Conservation (phyloP, 2,888 invertebrate genomes). For the Euzophera pinguis region DNA sequence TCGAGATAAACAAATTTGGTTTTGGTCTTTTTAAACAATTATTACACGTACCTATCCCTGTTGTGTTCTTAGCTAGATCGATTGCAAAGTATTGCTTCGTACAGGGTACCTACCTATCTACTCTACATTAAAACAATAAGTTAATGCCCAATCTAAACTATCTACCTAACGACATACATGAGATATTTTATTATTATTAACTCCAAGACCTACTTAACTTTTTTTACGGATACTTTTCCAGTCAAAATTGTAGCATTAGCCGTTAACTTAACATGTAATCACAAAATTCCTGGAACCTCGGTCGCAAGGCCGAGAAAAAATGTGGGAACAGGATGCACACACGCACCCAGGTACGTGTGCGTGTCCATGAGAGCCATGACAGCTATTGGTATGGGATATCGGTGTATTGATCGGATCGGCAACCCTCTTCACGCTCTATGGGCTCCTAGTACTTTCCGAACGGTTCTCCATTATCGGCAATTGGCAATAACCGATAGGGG, state of each 20-base stretch:
- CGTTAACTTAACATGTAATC: background rate
- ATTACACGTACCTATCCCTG: too few relatives aligned
- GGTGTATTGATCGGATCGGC: constrained; percentile 67
- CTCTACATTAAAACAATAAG: too few relatives aligned
- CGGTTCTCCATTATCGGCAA: constrained; percentile 71
- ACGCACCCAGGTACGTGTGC: constrained; percentile 7
- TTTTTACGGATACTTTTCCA: too few relatives aligned
- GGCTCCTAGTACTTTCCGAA: constrained; percentile 68
- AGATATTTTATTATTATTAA: too few relatives aligned
- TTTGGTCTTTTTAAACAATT: too few relatives aligned
- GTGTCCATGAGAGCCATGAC: constrained; percentile 11
- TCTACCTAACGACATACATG: too few relatives aligned
- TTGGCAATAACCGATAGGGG: constrained; percentile 57
- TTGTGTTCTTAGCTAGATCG: too few relatives aligned
- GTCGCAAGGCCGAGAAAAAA: constrained; percentile 5
- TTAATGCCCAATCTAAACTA: too few relatives aligned
- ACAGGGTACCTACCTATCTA: too few relatives aligned
- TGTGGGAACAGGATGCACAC: constrained; percentile 12
- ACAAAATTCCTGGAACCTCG: constrained; percentile 1
- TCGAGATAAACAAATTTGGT: too few relatives aligned
- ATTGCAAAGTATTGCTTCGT: too few relatives aligned
- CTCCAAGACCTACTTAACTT: too few relatives aligned
- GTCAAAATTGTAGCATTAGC: background rate
- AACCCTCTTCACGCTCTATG: constrained; percentile 43
- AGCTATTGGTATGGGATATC: constrained; percentile 31